Evolutionary conservation across 92 coral and sea anemone genomes (phyloP), one percentile per base, ranked within the genome.

Genomic region (Parazoanthus atlanticus): DNA sequence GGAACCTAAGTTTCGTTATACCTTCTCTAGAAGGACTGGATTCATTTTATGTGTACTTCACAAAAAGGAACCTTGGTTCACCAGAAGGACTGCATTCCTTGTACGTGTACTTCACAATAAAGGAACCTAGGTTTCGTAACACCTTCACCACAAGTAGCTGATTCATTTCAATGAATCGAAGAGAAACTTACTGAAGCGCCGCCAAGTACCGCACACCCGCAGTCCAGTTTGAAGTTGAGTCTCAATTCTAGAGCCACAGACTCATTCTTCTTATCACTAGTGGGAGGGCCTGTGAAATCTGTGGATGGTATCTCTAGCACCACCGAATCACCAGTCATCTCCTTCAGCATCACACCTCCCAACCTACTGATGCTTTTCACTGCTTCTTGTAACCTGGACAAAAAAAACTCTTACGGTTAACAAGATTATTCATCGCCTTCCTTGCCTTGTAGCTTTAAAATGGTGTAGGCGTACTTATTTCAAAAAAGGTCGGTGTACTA

Each of bases 251-350:
- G 88, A 41, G 98, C 31, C 79, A 52, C 64, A 31, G 69, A 23
- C 61, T 31, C 77, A n/a, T n/a, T 36, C 1, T 47, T 13, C 70
- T 65, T 78, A 58, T 78, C 74, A 71, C 80, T 73, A 32, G 82
- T 52, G 85, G 13, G 52, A 17, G 73, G 84, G 6, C 41, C 71
- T 8, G 25, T 66, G 30, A 73, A 40, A 74, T 43, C 80, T 13
- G 88, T 46, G 78, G 85, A 32, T 80, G 74, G 85, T 90, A 95
- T 74, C 92, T 93, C 92, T 47, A 95, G 89, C 84, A 95, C 81
- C 36, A 95, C 76, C 52, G 93, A 88, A 77, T 95, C 98, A 76
- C 92, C 93, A 26, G 91, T 78, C 13, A 95, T 72, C 49, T 90
- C 94, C 76, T 90, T 92, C 16, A 95, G 90, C 26, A 46, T 54